A percentile compares a stretch with the other conserved stretches of the same genome.
These are phyloP conservation scores for Enteromius mattozi DNA, from an alignment of 2,797 vertebrate species.

Conservation along the genomic window DNA sequence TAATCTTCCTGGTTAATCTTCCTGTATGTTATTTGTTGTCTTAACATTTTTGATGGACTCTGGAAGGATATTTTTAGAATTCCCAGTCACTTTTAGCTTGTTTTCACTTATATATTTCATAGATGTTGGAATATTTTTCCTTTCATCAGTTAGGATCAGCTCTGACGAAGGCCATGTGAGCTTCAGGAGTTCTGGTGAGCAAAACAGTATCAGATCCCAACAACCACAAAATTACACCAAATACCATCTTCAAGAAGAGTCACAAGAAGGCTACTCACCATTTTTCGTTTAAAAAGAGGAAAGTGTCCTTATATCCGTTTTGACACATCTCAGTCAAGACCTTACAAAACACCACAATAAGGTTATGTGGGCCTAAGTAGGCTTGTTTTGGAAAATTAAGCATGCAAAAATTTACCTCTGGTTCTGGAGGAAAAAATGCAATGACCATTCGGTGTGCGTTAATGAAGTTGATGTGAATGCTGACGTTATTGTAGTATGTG, in stretches of 20 bases:
- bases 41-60: conserved; percentile 49
- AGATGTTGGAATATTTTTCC: not conserved
- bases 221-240: not conserved
- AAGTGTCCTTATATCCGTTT: conserved; percentile 86
- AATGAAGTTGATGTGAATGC: conserved; percentile 79
- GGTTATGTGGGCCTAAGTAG: no score
- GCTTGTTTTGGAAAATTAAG: not conserved
- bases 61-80: conserved; percentile 34
- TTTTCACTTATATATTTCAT: not conserved
- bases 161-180: not conserved
- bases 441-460: conserved; percentile 82
- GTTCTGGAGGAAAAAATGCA: conserved; percentile 81
- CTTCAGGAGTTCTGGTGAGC: conserved; percentile 7
- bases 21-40: not conserved
- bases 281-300: conserved; percentile 81
- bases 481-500: conserved; percentile 78
- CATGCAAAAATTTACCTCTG: conserved; percentile 73
- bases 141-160: not conserved
- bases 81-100: not conserved
- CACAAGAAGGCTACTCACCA: conserved; percentile 70
- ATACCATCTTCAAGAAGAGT: not conserved
- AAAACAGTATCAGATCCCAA: not conserved
- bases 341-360: conserved; percentile 65
- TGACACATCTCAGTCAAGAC: conserved; percentile 84
- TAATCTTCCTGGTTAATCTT: not conserved